Evolutionary conservation across 2,113 vertebrate genomes (phyloP).

Genomic region (Muscicapa adusta): DNA sequence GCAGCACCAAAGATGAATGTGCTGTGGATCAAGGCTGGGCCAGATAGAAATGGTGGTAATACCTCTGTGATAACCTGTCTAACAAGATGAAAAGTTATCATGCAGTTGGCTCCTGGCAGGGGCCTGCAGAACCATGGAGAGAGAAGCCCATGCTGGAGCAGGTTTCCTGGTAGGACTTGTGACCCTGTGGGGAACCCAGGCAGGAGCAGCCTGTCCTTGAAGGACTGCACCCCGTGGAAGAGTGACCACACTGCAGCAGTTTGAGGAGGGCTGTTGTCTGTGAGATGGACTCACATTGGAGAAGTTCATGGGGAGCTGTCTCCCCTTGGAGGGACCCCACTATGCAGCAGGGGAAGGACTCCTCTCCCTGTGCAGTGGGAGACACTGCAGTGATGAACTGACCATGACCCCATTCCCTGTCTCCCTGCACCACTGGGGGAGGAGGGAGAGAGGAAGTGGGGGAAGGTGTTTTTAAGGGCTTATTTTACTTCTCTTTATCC

Average conservation of each 20-base stretch:
- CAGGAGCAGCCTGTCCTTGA: neutral
- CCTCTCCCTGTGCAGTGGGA: neutral
- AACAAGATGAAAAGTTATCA: neutral
- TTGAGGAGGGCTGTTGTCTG: fast-evolving
- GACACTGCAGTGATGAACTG: neutral
- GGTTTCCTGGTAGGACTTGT: neutral
- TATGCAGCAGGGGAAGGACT: neutral
- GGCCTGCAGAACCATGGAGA: fast-evolving
- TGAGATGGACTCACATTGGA: neutral
- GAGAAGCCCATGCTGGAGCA: neutral
- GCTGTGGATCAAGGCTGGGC: neutral
- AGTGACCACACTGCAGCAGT: neutral
- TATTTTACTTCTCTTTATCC: neutral
- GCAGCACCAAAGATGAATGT: neutral
- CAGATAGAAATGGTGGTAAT: neutral
- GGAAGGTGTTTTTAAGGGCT: neutral
- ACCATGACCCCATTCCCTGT: neutral
- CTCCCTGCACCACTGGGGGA: neutral
- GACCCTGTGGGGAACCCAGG: neutral
- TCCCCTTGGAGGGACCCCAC: neutral
- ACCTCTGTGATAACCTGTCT: fast-evolving
- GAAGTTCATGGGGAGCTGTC: neutral
- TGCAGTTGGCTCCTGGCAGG: neutral
- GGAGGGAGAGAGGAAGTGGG: neutral
- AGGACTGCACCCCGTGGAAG: neutral